Evolutionary conservation across 2,113 vertebrate species (phyloP), one percentile per base, ranked within the genome.

Genomic region (Eretmochelys imbricata): DNA sequence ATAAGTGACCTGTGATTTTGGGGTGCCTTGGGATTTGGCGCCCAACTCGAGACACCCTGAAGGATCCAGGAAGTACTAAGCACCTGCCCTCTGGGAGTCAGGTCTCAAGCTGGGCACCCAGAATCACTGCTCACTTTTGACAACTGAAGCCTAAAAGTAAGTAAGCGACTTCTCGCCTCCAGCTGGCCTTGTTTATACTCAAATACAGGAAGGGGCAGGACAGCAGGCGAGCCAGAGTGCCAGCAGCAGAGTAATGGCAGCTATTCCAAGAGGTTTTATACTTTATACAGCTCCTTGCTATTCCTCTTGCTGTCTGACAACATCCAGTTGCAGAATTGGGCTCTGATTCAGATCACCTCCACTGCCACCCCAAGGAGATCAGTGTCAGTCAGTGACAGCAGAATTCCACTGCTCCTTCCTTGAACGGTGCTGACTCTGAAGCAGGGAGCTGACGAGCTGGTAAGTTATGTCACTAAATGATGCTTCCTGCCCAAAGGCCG

Each of bases 81-180:
- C 2, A 0, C 20, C 12, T 75, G 12, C 29, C 92, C 49, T 19
- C 1, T 27, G 54, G 17, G 35, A 72, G 49, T 53, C 84, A 46
- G 88, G 4, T 25, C 22, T 81, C 19, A 49, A 20, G 4, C 0
- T 48, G 62, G 13, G 35, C 0, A 3, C 57, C 11, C 82, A 49
- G 84, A 17, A 42, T 27, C 51, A 48, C 35, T 3, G 13, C 20
- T 38, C 22, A 8, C 8, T 1, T 65, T 62, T 1, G 38, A 62
- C 82, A 0, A 0, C 3, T 0, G 0, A 17, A 75, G 79, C 82
- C 31, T 48, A 35, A 38, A n/a, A 2, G 8, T 5, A 50, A 35
- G 27, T n/a, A 17, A 65, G 62, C 16, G 6, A 65, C 31, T 65
- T 65, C 49, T 7, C n/a, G 10, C 35, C 79, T n/a, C 35, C 48